A percentile compares a stretch with the other conserved stretches of the same genome.
phyloP scores from a whole-genome alignment of 2,888 invertebrate genomes.

The Blomia tropicalis region DNA sequence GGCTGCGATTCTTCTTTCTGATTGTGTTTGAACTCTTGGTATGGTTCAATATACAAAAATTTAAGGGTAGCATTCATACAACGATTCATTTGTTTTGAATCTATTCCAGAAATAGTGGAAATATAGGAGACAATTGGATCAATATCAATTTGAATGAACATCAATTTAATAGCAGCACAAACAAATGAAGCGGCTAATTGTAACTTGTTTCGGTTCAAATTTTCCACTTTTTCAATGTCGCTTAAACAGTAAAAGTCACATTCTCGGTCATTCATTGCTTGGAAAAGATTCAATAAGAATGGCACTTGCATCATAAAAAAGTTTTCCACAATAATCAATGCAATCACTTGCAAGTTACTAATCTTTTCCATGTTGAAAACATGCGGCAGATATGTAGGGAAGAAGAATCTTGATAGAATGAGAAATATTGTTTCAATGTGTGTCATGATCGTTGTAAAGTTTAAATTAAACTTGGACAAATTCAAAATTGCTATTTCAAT shows the following conservation, averaged over 20 bases:
- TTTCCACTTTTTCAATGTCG: conserved; percentile 4
- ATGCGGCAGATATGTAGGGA: background rate
- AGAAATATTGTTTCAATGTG: background rate
- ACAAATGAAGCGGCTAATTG: background rate
- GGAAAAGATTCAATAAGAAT: background rate
- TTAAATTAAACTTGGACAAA: background rate
- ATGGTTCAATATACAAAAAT: background rate
- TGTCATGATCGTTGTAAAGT: background rate
- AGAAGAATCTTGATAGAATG: background rate
- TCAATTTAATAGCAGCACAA: no score
- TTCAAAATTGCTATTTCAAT: background rate
- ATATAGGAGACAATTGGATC: background rate
- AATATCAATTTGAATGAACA: no score
- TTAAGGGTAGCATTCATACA: background rate
- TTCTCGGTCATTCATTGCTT: background rate
- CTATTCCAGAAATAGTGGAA: background rate
- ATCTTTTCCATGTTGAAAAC: background rate
- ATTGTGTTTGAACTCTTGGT: no score
- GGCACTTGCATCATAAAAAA: background rate
- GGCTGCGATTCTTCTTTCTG: no score
- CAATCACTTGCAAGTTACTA: background rate
- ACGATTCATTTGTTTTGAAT: background rate
- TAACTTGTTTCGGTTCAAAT: background rate
- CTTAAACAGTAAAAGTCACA: background rate
- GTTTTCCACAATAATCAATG: background rate